Evolutionary conservation across 2,888 invertebrate species (phyloP), one percentile per base, ranked within the genome.

Genomic region (Ochropleura leucogaster): DNA sequence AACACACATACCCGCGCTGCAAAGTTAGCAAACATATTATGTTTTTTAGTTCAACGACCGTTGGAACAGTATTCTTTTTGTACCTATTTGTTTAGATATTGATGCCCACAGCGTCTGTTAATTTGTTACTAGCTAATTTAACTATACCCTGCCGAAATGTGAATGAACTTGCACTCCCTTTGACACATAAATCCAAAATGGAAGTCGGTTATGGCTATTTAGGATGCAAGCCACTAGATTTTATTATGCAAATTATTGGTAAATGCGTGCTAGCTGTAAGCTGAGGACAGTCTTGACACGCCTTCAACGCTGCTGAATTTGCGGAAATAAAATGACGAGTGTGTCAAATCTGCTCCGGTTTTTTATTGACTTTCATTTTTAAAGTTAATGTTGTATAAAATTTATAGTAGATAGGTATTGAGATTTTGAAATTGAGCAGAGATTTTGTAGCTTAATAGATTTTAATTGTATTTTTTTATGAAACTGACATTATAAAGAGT

Each of bases 371-470:
- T 80, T 77, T 73, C 69, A 70, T 76, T 64, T 53, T 53, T 60
- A 40, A 70, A 73, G 55, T 68, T 62, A 62, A 67, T 49, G 57
- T 62, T 81, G 44, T 78, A 78, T 73, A 65, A 47, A 81, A 68
- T 70, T 68, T 70, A 72, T 53, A 59, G 47, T 82, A 82, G 82
- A 72, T 82, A 82, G 82, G 79, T 71, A 71, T 69, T 77, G 68
- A 77, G 40, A 82, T 74, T 82, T 72, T 82, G 42, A 74, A 81
- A 78, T 74, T 74, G 74, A 49, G 47, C 70, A 55, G 53, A 74
- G 51, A 68, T 74, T 59, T 60, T 68, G 10, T 70, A 69, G 82
- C 68, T 81, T 71, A 40, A 18, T 66, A 70, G 55, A 18, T 57
- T 14, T 55, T 51, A 40, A 47, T 65, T 16, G n/a, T 60, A 18